These are phyloP conservation scores for Hybognathus amarus DNA, from an alignment of 2,797 vertebrate genomes.

Conservation along the genomic window DNA sequence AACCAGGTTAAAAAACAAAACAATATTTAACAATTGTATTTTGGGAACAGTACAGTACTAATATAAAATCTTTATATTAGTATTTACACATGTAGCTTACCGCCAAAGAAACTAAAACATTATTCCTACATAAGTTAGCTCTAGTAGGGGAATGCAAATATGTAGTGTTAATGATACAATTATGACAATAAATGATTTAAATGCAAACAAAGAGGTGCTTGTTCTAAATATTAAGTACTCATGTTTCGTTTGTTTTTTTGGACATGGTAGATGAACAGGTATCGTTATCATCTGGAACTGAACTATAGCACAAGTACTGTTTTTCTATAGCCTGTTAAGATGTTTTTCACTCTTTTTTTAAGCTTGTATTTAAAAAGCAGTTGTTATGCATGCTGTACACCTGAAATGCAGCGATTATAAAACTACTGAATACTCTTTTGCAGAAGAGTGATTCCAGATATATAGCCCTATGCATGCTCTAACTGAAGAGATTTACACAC, in stretches of 20 bases:
- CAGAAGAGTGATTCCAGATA: conserved; percentile 1
- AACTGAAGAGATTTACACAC: not conserved
- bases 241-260: not conserved
- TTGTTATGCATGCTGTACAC: conserved; percentile 23
- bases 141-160: not conserved
- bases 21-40: not conserved
- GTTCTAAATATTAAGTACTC: not conserved
- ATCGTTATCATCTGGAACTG: not conserved
- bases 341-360: not conserved
- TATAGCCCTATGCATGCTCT: conserved; percentile 43
- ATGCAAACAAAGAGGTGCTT: conserved; percentile 4
- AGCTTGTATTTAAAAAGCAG: not conserved
- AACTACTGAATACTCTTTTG: conserved; percentile 2
- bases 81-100: not conserved
- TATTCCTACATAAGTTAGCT: not conserved
- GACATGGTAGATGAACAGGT: not conserved
- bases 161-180: not conserved
- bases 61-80: conserved; percentile 1
- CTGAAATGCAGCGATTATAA: conserved; percentile 13
- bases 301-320: not conserved
- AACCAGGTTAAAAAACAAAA: not conserved
- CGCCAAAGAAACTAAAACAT: conserved; percentile 1
- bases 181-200: not conserved
- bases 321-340: not conserved
- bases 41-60: not conserved